Conservation (phyloP, 1,140 invertebrate genomes). For the Platorchestia sp. region DNA sequence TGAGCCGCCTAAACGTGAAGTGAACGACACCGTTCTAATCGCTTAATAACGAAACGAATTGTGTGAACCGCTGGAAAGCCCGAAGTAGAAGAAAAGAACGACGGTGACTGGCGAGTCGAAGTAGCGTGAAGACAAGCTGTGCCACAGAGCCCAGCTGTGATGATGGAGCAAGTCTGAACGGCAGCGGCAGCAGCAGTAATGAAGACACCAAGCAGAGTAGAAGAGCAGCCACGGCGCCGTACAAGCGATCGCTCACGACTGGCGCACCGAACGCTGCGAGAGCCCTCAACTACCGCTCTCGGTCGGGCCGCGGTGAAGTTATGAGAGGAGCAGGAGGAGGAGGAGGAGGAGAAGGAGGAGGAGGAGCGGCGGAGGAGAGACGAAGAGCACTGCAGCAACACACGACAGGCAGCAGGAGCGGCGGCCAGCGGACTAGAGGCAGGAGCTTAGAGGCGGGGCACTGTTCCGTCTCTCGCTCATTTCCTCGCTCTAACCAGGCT, state of each 20-base stretch:
- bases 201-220: slow-evolving; percentile 54
- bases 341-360: slow-evolving; percentile 29
- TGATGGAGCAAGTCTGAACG: slow-evolving; percentile 18
- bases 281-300: slow-evolving; percentile 43
- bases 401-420: slow-evolving; percentile 50
- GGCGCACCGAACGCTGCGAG: slow-evolving; percentile 6
- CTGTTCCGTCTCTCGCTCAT: neutral
- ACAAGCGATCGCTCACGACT: slow-evolving; percentile 51
- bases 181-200: slow-evolving; percentile 51
- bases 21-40: slow-evolving; percentile 21
- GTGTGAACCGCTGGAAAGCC: neutral
- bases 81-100: neutral
- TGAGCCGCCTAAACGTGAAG: neutral
- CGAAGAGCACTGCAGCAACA: slow-evolving; percentile 55
- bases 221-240: slow-evolving; percentile 48
- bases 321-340: neutral
- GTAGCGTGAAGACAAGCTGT: neutral
- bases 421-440: slow-evolving; percentile 52
- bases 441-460: slow-evolving; percentile 45
- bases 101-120: neutral
- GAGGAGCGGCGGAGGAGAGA: slow-evolving; percentile 26
- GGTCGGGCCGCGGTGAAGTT: neutral
- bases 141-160: slow-evolving; percentile 38
- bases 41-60: slow-evolving; percentile 1
- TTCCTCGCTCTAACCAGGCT: neutral